Evolutionary conservation across 2,113 vertebrate species (phyloP).

Genomic region (Okapia johnstoni): DNA sequence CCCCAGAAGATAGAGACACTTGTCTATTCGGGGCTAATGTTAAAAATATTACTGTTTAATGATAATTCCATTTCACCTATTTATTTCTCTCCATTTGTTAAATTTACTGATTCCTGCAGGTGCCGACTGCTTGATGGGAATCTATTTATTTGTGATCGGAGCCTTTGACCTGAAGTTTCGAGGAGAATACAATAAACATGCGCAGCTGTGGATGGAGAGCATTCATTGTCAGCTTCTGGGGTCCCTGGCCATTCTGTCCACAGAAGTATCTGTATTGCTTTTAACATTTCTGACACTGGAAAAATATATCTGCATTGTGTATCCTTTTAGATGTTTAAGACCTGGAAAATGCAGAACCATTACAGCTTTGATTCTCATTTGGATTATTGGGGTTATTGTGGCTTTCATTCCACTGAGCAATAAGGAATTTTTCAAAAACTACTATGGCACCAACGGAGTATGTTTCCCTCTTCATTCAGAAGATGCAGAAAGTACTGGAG

Average conservation of each 20-base stretch:
- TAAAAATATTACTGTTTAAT: neutral
- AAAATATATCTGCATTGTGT: conserved; percentile 98
- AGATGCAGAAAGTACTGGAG: conserved; percentile 90
- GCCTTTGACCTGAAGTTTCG: conserved; percentile 95
- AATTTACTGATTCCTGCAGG: conserved; percentile 79
- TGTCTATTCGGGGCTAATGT: neutral
- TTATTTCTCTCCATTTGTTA: conserved; percentile 61
- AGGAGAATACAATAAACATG: conserved; percentile 96
- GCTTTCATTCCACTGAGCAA: conserved; percentile 92
- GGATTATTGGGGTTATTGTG: conserved; percentile 91
- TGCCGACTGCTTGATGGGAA: conserved; percentile 97
- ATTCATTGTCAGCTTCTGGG: conserved; percentile 92
- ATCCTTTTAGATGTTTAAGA: conserved; percentile 94
- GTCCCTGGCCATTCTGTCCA: conserved; percentile 95
- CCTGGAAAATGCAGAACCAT: conserved; percentile 90
- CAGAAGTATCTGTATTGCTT: conserved; percentile 96
- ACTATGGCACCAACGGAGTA: conserved; percentile 96
- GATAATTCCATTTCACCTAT: neutral
- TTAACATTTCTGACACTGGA: conserved; percentile 96
- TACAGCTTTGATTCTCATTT: conserved; percentile 90
- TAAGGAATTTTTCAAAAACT: conserved; percentile 93
- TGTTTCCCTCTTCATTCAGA: conserved; percentile 97
- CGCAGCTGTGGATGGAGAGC: conserved; percentile 97
- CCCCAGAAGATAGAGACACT: neutral
- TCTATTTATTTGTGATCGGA: conserved; percentile 97